Evolutionary conservation across 23 tunicate species (phyloP), one percentile per base, ranked within the genome.

Genomic region (Trididemnum nubilum): DNA sequence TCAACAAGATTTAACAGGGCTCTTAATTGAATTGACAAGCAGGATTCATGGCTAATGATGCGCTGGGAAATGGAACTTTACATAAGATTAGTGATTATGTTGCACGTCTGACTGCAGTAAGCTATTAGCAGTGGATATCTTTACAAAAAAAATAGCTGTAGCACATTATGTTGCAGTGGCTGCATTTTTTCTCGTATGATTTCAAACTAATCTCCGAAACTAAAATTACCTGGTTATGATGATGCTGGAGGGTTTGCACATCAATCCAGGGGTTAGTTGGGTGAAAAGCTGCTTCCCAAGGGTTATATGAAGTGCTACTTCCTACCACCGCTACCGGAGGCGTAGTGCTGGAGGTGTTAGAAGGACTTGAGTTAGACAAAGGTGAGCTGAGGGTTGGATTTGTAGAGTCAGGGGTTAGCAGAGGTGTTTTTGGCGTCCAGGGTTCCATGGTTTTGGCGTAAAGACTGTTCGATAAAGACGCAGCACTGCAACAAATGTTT

Each of bases 241-340:
- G 91, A 64, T 87, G 91, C 36, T 87, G 91, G 5, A 87, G 69
- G 22, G 74, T 71, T 35, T 90, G 97, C 84, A 91, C 88, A 52
- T 91, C 97, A 30, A 85, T 64, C 97, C 97, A 91, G 18, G 97
- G 82, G 66, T 85, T 91, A 0, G 89, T 84, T 30, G 83, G 49
- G 65, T 85, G 97, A 30, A 85, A 65, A 19, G 97, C 97, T 1
- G 97, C 90, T 74, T 91, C 97, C 97, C 90, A 91, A 1, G 90
- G 97, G 51, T 76, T 74, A 57, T 81, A 81, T 57, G 73, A 65
- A 26, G 81, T 30, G 81, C 33, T 77, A 33, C 67, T 26, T 22
- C 54, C 44, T 4, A 77, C 38, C 28, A 77, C 34, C 36, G 33
- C 66, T 4, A 51, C 29, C 4, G 81, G 39, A 21, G 81, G 51